A percentile compares a stretch with the other conserved stretches of the same genome.
phyloP scores from a whole-genome alignment of 1,140 invertebrate genomes.

The Formica exsecta region DNA sequence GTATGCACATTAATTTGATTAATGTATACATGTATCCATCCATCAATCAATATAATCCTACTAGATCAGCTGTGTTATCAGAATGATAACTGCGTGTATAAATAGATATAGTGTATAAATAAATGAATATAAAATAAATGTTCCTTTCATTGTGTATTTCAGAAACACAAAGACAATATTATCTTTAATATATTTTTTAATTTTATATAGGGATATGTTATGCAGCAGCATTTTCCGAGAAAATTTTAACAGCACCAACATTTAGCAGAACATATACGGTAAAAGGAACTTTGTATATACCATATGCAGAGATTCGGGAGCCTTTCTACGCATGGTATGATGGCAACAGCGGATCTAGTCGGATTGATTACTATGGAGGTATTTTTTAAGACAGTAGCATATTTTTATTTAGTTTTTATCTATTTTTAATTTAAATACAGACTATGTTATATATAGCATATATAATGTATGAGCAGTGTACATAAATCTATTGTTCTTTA shows the following conservation, averaged over 20 bases:
- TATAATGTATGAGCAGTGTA: background rate
- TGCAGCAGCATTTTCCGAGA: background rate
- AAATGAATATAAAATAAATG: background rate
- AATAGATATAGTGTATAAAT: too few relatives aligned
- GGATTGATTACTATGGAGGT: constrained; percentile 98
- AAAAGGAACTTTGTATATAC: constrained; percentile 93
- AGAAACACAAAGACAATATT: constrained; percentile 58
- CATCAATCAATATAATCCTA: constrained; percentile 14
- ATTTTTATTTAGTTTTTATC: constrained; percentile 16
- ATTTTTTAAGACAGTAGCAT: constrained; percentile 63
- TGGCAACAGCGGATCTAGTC: constrained; percentile 90
- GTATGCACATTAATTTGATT: background rate
- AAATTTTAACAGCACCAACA: constrained; percentile 84
- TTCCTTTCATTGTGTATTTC: constrained; percentile 14
- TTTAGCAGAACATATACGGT: constrained; percentile 91
- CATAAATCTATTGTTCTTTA: background rate
- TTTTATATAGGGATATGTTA: constrained; percentile 23
- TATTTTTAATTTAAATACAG: constrained; percentile 7
- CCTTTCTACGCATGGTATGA: constrained; percentile 97
- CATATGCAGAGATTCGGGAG: constrained; percentile 96
- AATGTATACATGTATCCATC: background rate
- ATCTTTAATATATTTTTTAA: background rate
- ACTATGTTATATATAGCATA: background rate
- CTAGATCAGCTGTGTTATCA: constrained; percentile 27
- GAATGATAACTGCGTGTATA: background rate